A percentile compares a stretch with the other conserved stretches of the same genome.
Conservation (phyloP, 35 echinoderm and acorn worm genomes). For the Apostichopus japonicus region DNA sequence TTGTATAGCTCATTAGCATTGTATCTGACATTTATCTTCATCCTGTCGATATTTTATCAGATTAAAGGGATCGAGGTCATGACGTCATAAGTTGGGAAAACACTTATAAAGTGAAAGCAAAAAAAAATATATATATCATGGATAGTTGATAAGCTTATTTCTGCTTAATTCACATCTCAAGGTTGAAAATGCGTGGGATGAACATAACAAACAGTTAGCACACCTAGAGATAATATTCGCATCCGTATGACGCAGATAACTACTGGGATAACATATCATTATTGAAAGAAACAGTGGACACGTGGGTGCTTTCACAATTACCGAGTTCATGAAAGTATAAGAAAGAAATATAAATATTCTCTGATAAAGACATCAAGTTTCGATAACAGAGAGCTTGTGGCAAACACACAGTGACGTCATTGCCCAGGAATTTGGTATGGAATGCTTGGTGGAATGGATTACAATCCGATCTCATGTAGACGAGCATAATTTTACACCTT, state of each 20-base stretch:
- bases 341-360: background rate
- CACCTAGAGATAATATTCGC: background rate
- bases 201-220: background rate
- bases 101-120: background rate
- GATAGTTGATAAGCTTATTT: background rate
- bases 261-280: background rate
- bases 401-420: background rate
- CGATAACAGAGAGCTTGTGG: background rate
- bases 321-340: background rate
- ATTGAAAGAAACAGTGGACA: background rate
- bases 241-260: background rate
- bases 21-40: background rate
- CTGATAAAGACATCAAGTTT: background rate
- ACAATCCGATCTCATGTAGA: no score
- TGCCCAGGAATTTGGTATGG: background rate
- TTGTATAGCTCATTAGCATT: background rate
- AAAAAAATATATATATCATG: background rate
- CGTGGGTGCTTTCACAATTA: background rate
- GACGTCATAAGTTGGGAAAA: background rate
- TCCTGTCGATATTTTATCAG: background rate
- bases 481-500: no score
- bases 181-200: background rate
- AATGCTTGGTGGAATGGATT: no score
- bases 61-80: background rate
- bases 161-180: background rate